phyloP scores from a whole-genome alignment of 2,797 vertebrate genomes.

The Anomalospiza imberbis region DNA sequence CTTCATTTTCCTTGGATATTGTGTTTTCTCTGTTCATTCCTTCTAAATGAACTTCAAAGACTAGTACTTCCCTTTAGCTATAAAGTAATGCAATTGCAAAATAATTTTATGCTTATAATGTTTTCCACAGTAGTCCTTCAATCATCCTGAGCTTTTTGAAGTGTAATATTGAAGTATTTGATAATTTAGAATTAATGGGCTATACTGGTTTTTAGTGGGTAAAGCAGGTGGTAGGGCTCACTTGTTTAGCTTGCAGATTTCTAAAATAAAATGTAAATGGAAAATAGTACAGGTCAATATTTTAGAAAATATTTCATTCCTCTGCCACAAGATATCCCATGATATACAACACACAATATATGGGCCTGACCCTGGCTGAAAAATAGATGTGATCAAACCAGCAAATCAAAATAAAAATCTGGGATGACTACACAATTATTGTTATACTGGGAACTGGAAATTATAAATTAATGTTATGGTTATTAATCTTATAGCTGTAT shows the following conservation, averaged over 20 bases:
- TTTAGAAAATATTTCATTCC: neutral
- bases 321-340: neutral
- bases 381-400: neutral
- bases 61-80: neutral
- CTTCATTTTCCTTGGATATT: neutral
- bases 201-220: neutral
- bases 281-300: neutral
- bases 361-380: neutral
- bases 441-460: neutral
- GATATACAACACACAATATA: neutral
- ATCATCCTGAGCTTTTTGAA: neutral
- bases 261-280: neutral
- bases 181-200: neutral
- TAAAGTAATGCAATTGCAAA: conserved; percentile 7
- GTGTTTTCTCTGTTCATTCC: neutral
- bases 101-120: neutral
- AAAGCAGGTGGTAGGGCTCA: neutral
- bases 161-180: neutral
- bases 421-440: neutral
- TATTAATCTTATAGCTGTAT: conserved; percentile 19
- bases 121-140: neutral
- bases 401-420: neutral
- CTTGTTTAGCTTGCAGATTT: neutral
- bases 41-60: conserved; percentile 22
- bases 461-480: neutral